These are phyloP conservation scores for Philaenus spumarius DNA, from an alignment of 1,140 invertebrate species.

Conservation along the genomic window DNA sequence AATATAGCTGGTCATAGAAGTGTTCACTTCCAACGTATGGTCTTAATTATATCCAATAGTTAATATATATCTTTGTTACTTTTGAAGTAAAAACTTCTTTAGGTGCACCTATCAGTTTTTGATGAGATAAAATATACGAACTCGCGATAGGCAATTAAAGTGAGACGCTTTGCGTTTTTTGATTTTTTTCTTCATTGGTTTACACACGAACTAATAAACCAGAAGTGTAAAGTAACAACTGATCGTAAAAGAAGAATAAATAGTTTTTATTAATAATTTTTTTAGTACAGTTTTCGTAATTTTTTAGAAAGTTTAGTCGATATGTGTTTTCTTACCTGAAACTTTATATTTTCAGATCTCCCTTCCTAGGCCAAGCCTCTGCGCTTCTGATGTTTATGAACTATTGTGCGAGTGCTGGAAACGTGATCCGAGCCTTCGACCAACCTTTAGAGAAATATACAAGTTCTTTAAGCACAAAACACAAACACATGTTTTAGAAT, in stretches of 20 bases:
- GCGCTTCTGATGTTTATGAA: slow-evolving; percentile 69
- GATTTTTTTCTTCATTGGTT: background rate
- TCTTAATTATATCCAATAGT: no score
- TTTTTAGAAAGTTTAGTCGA: background rate
- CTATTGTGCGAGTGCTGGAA: slow-evolving; percentile 76
- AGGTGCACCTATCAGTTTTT: background rate
- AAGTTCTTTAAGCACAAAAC: slow-evolving; percentile 54
- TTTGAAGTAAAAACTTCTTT: no score
- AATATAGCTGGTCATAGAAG: no score
- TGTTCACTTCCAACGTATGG: no score
- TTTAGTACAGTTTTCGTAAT: background rate
- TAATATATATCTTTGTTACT: no score
- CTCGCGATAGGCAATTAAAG: no score
- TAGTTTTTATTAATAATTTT: background rate
- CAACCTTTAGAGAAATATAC: slow-evolving; percentile 69
- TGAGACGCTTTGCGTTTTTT: no score
- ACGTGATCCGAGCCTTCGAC: slow-evolving; percentile 54
- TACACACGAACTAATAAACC: background rate
- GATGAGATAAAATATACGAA: no score
- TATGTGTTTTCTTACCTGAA: slow-evolving; percentile 17
- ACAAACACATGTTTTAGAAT: no score
- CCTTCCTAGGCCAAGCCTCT: slow-evolving; percentile 60
- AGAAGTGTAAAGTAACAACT: background rate
- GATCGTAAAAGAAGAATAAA: background rate
- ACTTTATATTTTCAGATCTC: slow-evolving; percentile 44